Base-by-base conservation (phyloP, 1,140 invertebrate species). In the Zaprionus capensis region DNA sequence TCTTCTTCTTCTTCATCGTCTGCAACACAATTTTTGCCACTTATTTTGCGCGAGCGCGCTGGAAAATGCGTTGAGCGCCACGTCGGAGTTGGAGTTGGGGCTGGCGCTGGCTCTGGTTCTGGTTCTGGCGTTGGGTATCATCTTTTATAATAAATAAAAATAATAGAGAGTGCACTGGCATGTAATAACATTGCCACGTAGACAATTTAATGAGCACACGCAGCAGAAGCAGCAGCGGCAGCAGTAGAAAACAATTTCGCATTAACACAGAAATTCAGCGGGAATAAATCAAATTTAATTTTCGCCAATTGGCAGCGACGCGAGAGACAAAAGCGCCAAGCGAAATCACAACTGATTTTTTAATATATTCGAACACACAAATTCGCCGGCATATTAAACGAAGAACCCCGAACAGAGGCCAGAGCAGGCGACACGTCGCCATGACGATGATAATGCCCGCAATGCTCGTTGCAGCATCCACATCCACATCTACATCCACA, bases 281-380 rank as follows among this genome's bases (percentile, higher is more conserved):
- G 26, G 69, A 78, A 90, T 87, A 87, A 87, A 90, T 87, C 84
- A 87, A 87, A 88, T 72, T 78, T 76, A 84, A 90, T 84, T 88
- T 87, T 56, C 75, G 26, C 81, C 86, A 86, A 80, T 78, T 82
- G 84, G 38, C 59, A 49, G 56, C 24, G 51, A 24, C 14, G 36
- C 0, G 14, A n/a, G 41, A 46, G n/a, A 46, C 51, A 34, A 44
- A 44, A 59, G 67, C 75, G 63, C 46, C 68, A 72, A 41, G 59
- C 68, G 71, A 61, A 80, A 70, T 72, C 69, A 61, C 53, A 76
- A 76, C 68, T 91, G 88, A 88, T 91, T 88, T 88, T 90, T 85
- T 85, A 88, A 91, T 91, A 91, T 91, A 91, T 88, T 78, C 81
- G 81, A 71, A 65, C 83, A 83, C 74, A 72, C 74, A 72, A 84